These are phyloP conservation scores for Andrena bicolor DNA, from an alignment of 2,888 invertebrate genomes.

Conservation along the genomic window DNA sequence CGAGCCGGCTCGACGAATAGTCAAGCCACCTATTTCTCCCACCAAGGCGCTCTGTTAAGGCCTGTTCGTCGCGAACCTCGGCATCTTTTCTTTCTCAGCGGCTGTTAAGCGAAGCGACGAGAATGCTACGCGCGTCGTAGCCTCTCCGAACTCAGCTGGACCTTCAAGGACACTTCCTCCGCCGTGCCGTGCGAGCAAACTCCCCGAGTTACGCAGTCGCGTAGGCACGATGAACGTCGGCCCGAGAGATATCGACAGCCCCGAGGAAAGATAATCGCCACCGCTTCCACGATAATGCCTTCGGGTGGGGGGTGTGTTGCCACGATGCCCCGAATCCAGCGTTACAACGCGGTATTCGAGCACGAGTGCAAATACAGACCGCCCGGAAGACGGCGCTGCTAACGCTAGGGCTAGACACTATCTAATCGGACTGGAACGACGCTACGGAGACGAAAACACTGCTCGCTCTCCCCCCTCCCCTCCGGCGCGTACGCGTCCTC, in stretches of 20 bases:
- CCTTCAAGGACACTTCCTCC: not conserved
- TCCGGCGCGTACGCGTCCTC: slow-evolving; percentile 8
- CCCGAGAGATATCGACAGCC: not conserved
- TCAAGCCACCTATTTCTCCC: slow-evolving; percentile 1
- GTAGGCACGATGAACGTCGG: slow-evolving; percentile 24
- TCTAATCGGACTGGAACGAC: slow-evolving; percentile 36
- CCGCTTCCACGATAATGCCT: not conserved
- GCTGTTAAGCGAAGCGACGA: slow-evolving; percentile 12
- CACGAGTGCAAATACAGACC: not conserved
- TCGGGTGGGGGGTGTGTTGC: not conserved
- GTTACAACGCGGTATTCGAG: not conserved
- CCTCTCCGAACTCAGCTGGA: not conserved
- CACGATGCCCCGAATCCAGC: not conserved
- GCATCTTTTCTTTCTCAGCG: not conserved
- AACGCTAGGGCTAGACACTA: slow-evolving; percentile 30
- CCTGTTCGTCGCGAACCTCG: slow-evolving; percentile 34
- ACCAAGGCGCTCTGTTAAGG: slow-evolving; percentile 35
- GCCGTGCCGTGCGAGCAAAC: not conserved
- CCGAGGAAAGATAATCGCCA: not conserved
- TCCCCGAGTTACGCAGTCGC: slow-evolving; percentile 1
- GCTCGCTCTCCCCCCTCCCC: not conserved
- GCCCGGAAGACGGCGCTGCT: slow-evolving; percentile 1
- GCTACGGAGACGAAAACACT: slow-evolving; percentile 9
- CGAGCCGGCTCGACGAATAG: slow-evolving; percentile 6
- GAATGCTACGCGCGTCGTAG: not conserved